Evolutionary conservation across 2,888 invertebrate genomes (phyloP).

Genomic region (Subacronicta megacephala): DNA sequence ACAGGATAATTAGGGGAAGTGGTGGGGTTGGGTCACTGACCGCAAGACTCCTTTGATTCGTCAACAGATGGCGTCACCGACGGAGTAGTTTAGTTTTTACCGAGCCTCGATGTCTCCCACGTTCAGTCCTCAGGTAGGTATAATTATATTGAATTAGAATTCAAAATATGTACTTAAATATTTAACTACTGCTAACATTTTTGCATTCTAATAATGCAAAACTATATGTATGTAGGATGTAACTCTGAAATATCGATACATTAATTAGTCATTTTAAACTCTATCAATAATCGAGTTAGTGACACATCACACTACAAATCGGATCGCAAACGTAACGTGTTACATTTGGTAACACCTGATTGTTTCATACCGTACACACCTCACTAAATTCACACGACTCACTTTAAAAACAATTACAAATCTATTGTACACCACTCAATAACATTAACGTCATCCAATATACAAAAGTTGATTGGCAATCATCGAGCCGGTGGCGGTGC

Average conservation of each 20-base stretch:
- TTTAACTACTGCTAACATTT: constrained; percentile 21
- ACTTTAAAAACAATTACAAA: constrained; percentile 73
- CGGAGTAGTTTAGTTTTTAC: constrained; percentile 46
- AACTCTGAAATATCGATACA: too few relatives aligned
- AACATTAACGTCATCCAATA: constrained; percentile 62
- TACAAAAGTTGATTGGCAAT: constrained; percentile 76
- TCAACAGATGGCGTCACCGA: constrained; percentile 64
- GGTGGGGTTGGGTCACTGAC: constrained; percentile 73
- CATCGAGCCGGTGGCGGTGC: constrained; percentile 41
- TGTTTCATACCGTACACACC: constrained; percentile 34
- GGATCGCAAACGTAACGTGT: constrained; percentile 20
- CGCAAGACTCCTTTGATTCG: constrained; percentile 68
- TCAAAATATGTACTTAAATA: constrained; percentile 26
- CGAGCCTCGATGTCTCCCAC: constrained; percentile 50
- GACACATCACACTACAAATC: constrained; percentile 21
- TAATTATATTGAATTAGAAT: constrained; percentile 54
- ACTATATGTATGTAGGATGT: too few relatives aligned
- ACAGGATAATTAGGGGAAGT: constrained; percentile 78
- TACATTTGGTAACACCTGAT: constrained; percentile 36
- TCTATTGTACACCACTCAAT: constrained; percentile 65
- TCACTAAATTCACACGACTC: constrained; percentile 63
- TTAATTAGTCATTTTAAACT: not conserved
- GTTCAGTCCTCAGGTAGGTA: constrained; percentile 45
- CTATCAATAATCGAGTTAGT: not conserved
- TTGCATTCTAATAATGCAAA: constrained; percentile 31